Conservation (phyloP, 2,113 vertebrate genomes). For the Mugil cephalus region DNA sequence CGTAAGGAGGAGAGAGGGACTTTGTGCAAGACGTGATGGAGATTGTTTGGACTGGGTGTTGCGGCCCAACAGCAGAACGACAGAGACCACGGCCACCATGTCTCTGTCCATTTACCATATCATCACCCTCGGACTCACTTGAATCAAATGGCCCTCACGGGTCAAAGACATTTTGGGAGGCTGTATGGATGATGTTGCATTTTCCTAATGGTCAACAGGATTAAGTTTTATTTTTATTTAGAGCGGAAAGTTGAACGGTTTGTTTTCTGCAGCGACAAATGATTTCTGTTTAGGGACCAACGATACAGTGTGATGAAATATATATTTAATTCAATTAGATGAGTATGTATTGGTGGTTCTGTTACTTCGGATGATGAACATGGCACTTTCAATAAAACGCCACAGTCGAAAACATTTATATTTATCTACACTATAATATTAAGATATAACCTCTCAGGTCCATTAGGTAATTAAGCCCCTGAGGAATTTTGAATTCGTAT, state of each 20-base stretch:
- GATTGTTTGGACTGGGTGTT: constrained; percentile 69
- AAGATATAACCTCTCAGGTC: constrained; percentile 73
- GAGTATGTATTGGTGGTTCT: constrained; percentile 40
- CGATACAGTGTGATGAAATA: constrained; percentile 43
- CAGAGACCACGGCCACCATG: constrained; percentile 20
- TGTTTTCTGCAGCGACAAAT: constrained; percentile 38
- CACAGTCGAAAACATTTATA: constrained; percentile 43
- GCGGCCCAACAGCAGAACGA: constrained; percentile 29
- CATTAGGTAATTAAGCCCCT: constrained; percentile 44
- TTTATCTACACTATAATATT: constrained; percentile 54
- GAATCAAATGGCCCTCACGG: constrained; percentile 57
- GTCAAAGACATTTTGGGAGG: constrained; percentile 48
- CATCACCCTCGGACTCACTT: constrained; percentile 54
- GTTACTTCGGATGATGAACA: constrained; percentile 33
- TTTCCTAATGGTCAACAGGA: constrained; percentile 27
- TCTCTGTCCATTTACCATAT: constrained; percentile 48
- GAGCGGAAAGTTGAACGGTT: constrained; percentile 24
- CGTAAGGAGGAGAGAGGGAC: constrained; percentile 57
- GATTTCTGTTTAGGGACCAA: constrained; percentile 78
- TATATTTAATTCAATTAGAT: constrained; percentile 58
- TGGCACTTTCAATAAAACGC: constrained; percentile 44
- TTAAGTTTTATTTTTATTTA: constrained; percentile 46
- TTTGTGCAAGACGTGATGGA: constrained; percentile 48
- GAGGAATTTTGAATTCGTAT: constrained; percentile 66
- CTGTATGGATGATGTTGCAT: constrained; percentile 21